Base-by-base conservation (phyloP, 2,113 vertebrate genomes). In the Nipponia nippon region DNA sequence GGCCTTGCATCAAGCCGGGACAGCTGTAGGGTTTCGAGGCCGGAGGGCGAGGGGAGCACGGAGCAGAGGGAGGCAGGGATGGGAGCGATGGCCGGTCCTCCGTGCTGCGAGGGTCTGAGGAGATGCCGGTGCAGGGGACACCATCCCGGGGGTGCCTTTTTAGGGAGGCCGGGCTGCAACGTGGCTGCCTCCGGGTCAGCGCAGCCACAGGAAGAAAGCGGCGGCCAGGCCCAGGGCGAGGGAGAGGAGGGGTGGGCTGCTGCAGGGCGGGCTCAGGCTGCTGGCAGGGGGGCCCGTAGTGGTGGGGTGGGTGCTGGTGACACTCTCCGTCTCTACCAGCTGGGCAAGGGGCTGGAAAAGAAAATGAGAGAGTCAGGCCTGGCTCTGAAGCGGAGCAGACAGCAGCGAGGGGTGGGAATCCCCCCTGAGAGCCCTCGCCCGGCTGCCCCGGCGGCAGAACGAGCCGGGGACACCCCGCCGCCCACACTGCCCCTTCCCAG, bases 251-350 rank as follows among this genome's bases (percentile, higher is more conserved):
- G 61, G 7, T 0, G 83, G 6, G 66, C 26, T 52, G 79, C 12
- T 1, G 2, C 44, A 7, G 0, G 88, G 9, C 1, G 85, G 7
- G 66, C 70, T 86, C 75, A 40, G 34, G 82, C 1, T 52, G 13
- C 0, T 2, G 2, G 1, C 0, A 2, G 11, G 0, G 3, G 2
- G 0, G 1, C 1, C 2, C 7, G 4, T 0, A 8, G 3, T 5
- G 4, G 11, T 2, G 19, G 4, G 0, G 6, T 0, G 0, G 16
- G 7, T 7, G 17, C 4, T 2, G 3, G 2, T 9, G 19, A 2
- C 3, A 10, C 0, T 1, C 1, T 10, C 17, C 1, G 0, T 4
- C 8, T 25, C 9, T 3, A 30, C 36, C 0, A 22, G 61, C 30
- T 30, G 79, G 40, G 40, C 4, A 2, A 83, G 11, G 17, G 34